A percentile compares a stretch with the other conserved stretches of the same genome.
phyloP scores from a whole-genome alignment of 2,888 invertebrate genomes.

The Anarsia innoxiella region DNA sequence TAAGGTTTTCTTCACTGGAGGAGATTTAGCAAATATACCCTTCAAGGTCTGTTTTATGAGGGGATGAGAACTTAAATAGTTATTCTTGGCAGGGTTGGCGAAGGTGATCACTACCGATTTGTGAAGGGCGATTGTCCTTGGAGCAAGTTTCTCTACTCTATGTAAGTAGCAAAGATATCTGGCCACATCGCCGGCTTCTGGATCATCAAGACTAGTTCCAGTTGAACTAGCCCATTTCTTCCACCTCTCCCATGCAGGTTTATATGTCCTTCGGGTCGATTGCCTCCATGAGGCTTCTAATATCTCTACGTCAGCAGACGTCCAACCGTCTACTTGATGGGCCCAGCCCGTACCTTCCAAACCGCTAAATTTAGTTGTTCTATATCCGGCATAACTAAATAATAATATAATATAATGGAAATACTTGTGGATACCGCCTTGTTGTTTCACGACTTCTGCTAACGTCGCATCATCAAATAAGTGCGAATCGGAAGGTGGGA shows the following conservation, averaged over 20 bases:
- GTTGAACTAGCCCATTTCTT: conserved; percentile 1
- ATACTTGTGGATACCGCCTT: conserved; percentile 13
- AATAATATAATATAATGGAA: too few species aligned
- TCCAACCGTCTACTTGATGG: conserved; percentile 10
- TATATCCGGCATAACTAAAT: too few species aligned
- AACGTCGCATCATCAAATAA: conserved; percentile 12
- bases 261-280: conserved; percentile 20
- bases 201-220: background rate
- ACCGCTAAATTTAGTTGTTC: conserved; percentile 16
- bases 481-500: conserved; percentile 14
- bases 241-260: conserved; percentile 16
- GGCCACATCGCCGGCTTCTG: conserved; percentile 10
- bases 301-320: conserved; percentile 6
- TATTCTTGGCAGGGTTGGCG: conserved; percentile 4
- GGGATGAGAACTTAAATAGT: background rate
- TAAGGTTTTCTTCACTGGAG: conserved; percentile 1
- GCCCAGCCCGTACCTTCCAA: conserved; percentile 22
- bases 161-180: conserved; percentile 9
- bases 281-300: conserved; percentile 16
- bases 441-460: conserved; percentile 6
- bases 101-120: conserved; percentile 15
- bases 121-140: conserved; percentile 12
- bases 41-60: background rate
- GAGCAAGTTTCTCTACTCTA: conserved; percentile 4
- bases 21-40: conserved; percentile 1